Evolutionary conservation across 92 coral and sea anemone species (phyloP).

Genomic region (Siderastrea siderea): DNA sequence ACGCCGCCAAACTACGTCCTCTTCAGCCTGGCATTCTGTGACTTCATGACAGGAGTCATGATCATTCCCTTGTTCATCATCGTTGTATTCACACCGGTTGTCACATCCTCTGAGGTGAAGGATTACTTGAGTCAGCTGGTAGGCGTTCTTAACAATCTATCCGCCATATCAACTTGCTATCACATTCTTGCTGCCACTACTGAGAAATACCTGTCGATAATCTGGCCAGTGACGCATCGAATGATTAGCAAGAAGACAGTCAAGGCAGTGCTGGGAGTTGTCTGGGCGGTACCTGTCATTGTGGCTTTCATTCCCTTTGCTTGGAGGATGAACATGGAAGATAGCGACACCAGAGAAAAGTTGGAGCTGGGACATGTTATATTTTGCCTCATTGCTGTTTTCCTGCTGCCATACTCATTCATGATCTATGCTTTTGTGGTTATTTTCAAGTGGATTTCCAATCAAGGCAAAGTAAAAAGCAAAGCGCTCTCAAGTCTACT

Average conservation of each 20-base stretch:
- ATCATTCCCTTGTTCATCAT: slow-evolving; percentile 61
- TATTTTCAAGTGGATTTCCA: slow-evolving; percentile 65
- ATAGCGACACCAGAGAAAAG: not conserved
- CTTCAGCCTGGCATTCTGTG: slow-evolving; percentile 66
- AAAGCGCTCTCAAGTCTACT: not conserved
- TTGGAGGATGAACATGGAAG: not conserved
- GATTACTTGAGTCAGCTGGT: not conserved
- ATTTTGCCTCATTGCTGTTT: slow-evolving; percentile 71
- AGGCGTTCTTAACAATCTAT: slow-evolving; percentile 24
- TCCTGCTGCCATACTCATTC: slow-evolving; percentile 75
- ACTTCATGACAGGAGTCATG: slow-evolving; percentile 52
- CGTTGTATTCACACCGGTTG: slow-evolving; percentile 16
- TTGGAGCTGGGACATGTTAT: slow-evolving; percentile 57
- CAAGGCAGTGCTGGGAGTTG: slow-evolving; percentile 15
- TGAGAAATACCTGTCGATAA: slow-evolving; percentile 49
- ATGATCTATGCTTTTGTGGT: slow-evolving; percentile 71
- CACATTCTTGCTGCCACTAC: slow-evolving; percentile 66
- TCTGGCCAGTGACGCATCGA: slow-evolving; percentile 56
- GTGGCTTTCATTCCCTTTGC: slow-evolving; percentile 29
- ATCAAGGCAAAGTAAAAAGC: not conserved
- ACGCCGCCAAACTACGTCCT: slow-evolving; percentile 55
- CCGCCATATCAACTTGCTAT: slow-evolving; percentile 52
- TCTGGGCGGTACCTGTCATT: slow-evolving; percentile 22
- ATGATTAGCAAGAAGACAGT: slow-evolving; percentile 9
- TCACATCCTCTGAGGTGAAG: not conserved